Conservation (phyloP, 2,113 vertebrate species). For the Sphyrna mokarran region DNA sequence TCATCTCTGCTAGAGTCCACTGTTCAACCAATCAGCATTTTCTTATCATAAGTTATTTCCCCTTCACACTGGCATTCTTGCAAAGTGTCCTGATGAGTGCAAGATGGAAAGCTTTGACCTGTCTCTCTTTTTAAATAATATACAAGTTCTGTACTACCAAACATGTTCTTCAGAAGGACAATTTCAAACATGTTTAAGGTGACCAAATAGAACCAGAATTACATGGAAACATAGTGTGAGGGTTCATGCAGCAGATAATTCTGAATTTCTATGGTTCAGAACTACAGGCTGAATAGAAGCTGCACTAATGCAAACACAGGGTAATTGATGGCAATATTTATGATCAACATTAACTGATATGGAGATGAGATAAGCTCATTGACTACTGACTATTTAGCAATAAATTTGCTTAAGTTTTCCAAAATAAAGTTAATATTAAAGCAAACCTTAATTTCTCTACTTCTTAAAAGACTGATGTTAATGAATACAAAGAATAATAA, state of each 20-base stretch:
- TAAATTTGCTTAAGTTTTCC: neutral
- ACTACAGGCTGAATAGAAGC: neutral
- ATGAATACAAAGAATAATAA: neutral
- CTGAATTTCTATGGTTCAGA: neutral
- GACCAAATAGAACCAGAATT: neutral
- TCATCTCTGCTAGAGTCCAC: no score
- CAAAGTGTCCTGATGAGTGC: no score
- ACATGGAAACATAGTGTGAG: neutral
- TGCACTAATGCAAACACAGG: neutral
- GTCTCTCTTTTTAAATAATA: no score
- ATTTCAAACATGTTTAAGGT: neutral
- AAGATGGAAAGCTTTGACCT: no score
- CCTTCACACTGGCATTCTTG: no score
- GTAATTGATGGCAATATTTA: neutral
- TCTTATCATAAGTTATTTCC: no score
- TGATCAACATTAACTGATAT: neutral
- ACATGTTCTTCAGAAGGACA: neutral
- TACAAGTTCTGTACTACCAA: no score
- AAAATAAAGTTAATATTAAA: neutral
- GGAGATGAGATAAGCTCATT: neutral
- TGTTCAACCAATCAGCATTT: no score
- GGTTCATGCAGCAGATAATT: neutral
- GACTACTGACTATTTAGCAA: neutral
- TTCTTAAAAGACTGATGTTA: neutral
- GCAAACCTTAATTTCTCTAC: neutral